Evolutionary conservation across 2,888 invertebrate genomes (phyloP), one percentile per base, ranked within the genome.

Genomic region (Sylvicola cinctus): DNA sequence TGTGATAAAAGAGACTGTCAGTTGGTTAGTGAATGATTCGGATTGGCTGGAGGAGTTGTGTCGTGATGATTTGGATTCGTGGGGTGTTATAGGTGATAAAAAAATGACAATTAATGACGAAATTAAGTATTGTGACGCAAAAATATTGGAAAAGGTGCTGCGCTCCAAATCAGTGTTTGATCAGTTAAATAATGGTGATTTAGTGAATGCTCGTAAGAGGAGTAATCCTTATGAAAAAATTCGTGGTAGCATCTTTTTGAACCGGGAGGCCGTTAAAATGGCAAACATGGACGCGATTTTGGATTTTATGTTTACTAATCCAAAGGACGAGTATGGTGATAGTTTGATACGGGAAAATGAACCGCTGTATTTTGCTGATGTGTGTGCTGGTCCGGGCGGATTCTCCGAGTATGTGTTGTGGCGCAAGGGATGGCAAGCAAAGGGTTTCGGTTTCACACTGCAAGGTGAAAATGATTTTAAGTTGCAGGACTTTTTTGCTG

Each of bases 311-410:
- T 88, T 98, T 45, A 90, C 91, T 1, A 62, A 70, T 28, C 85
- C 87, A 1, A 65, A 61, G 43, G 66, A 66, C 45, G 58, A 61
- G 38, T 52, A 61, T 41, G 72, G 70, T 7, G 49, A 54, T 25
- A 51, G 61, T 3, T 51, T 62, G 20, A 47, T 68, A 4, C 55
- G 58, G 25, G 49, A 42, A 1, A 60, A 65, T 31, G 71, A 74
- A 36, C 51, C 73, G 23, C 49, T 75, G 16, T 93, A 91, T 55
- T 98, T 98, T 63, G 91, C 91, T 14, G 96, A 98, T 56, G 79
- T 96, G 2, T 98, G 96, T 60, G 93, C 95, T n/a, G 96, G 91
- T 1, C 90, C 91, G 2, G 93, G 91, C 8, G 91, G 91, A 0
- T 93, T 93, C 55, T 36, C 38, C 7, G 96, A 98, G 58, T 98